Percentiles rank a stretch among this genome's conserved stretches.
These are phyloP conservation scores for Phalacrocorax aristotelis DNA, from an alignment of 2,113 vertebrate species.

Conservation along the genomic window DNA sequence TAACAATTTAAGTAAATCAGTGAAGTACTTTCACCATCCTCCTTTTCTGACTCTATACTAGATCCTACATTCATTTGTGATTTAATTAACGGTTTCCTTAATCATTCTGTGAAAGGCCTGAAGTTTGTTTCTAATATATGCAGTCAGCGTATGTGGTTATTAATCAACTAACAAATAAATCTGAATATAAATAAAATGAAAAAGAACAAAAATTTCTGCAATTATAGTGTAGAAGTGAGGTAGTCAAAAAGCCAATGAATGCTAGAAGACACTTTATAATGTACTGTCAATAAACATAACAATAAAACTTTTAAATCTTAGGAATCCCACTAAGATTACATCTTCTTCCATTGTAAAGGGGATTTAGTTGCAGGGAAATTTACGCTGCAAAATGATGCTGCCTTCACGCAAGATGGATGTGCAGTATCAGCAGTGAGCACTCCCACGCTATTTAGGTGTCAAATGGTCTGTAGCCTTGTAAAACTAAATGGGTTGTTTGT, in stretches of 20 bases:
- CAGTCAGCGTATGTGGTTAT: background rate
- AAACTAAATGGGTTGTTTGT: background rate
- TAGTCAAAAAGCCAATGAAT: background rate
- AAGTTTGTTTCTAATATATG: background rate
- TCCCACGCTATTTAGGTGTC: constrained; percentile 1
- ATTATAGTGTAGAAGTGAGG: background rate
- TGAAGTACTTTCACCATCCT: background rate
- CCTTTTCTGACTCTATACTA: background rate
- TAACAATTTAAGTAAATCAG: background rate
- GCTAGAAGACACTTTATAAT: background rate
- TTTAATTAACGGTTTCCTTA: background rate
- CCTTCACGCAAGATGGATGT: background rate
- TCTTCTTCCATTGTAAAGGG: background rate
- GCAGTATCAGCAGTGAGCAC: background rate
- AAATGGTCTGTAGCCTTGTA: background rate
- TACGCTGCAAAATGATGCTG: background rate
- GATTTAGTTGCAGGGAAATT: background rate
- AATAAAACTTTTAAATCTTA: background rate
- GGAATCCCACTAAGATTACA: background rate
- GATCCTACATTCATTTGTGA: background rate
- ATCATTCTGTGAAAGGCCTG: background rate
- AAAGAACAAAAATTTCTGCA: background rate
- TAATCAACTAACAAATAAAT: background rate
- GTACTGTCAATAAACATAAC: background rate
- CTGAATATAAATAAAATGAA: background rate